A percentile compares a stretch with the other conserved stretches of the same genome.
Conservation (phyloP, 2,113 vertebrate species). For the Larimichthys crocea region DNA sequence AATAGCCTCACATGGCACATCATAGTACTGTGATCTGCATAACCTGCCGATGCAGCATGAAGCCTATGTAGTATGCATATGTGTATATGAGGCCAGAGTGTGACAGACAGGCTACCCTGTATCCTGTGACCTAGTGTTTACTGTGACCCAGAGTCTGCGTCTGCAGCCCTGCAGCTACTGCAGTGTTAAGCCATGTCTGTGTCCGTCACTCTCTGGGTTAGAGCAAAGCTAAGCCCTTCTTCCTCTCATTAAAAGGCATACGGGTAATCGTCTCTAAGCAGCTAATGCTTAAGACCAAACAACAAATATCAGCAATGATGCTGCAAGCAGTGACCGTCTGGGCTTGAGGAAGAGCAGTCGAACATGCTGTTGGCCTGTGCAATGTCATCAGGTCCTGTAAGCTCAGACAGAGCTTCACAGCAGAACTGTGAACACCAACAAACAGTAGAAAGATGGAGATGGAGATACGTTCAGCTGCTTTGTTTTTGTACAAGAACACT, state of each 20-base stretch:
- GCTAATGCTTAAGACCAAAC: constrained; percentile 68
- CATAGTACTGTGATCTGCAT: not conserved
- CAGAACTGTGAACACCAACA: constrained; percentile 9
- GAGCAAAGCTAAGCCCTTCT: constrained; percentile 68
- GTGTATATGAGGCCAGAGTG: constrained; percentile 32
- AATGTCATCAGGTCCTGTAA: not conserved
- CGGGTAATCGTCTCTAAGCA: constrained; percentile 75
- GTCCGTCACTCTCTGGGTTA: constrained; percentile 68
- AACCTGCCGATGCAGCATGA: not conserved
- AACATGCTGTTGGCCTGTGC: not conserved
- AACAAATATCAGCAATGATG: constrained; percentile 63
- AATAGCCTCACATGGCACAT: not conserved
- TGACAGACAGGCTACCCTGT: constrained; percentile 44
- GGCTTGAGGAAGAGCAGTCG: constrained; percentile 3
- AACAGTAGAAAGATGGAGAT: not conserved
- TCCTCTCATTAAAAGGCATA: constrained; percentile 79
- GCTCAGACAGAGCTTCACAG: not conserved
- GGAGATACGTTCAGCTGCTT: constrained; percentile 14
- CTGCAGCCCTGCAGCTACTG: constrained; percentile 35
- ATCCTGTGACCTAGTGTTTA: constrained; percentile 61
- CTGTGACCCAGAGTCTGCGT: constrained; percentile 61
- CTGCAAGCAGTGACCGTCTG: constrained; percentile 13
- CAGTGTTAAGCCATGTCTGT: constrained; percentile 59
- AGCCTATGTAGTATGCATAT: not conserved
- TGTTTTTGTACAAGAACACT: constrained; percentile 7